Evolutionary conservation across 1,140 invertebrate species (phyloP), one percentile per base, ranked within the genome.

Genomic region (Lucilia cuprina): DNA sequence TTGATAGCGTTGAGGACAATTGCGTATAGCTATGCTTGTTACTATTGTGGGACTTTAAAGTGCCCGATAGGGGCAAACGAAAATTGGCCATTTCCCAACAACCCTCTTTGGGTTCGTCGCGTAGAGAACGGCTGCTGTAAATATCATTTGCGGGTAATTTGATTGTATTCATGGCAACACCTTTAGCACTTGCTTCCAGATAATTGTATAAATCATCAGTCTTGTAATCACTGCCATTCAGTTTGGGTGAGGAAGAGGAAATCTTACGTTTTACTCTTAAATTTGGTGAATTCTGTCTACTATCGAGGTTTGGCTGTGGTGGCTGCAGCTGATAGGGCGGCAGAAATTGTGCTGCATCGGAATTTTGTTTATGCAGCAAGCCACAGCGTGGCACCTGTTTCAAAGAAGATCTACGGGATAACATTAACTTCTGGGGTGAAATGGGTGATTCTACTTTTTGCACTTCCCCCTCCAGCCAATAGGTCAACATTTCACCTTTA

Each of bases 401-500:
- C 4, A 90, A 85, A 5, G 89, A 90, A 5, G 89, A 90, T 30
- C 89, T 86, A 0, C 88, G 82, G 2, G 86, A 85, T 2, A 90
- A 87, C 82, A 88, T 75, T 2, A 89, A 77, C 25, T 91, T 91
- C 70, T 80, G 84, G 55, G 87, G 85, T 5, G 88, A 87, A 12
- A 87, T 84, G 0, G 84, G 60, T 1, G 82, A 49, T 77, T 89
- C 84, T n/a, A 87, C 85, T 10, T 86, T 88, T 2, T 85, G 87
- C 55, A 91, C 91, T 88, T 96, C 95, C 12, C 97, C 97, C 74
- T 94, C 93, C 34, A 98, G 92, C 97, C 97, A 98, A 91, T 97
- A 98, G 8, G 97, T 98, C 80, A 95, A 94, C 93, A 97, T 94
- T 89, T 94, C 94, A 60, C 96, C 96, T 93, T 98, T 98, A n/a